Percentiles rank a stretch among this genome's conserved stretches.
phyloP scores from a whole-genome alignment of 2,888 invertebrate genomes.

The Drosophila affinis region DNA sequence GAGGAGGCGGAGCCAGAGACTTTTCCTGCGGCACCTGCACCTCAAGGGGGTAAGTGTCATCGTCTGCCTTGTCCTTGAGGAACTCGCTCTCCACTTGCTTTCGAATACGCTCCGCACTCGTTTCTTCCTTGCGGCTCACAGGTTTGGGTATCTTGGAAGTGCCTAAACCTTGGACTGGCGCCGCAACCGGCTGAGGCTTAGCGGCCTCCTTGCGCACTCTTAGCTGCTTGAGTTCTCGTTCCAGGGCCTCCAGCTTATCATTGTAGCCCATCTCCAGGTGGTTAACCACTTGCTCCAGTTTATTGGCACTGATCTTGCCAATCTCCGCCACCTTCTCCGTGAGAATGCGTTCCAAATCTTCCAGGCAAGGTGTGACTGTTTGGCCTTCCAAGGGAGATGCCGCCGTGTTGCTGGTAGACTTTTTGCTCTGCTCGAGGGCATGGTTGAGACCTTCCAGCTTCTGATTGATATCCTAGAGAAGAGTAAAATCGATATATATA shows the following conservation, averaged over 20 bases:
- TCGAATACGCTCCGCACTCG: slow-evolving; percentile 55
- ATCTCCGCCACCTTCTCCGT: slow-evolving; percentile 77
- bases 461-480: slow-evolving; percentile 63
- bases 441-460: slow-evolving; percentile 64
- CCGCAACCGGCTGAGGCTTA: background rate
- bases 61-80: slow-evolving; percentile 52
- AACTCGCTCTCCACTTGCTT: slow-evolving; percentile 65
- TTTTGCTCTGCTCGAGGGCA: slow-evolving; percentile 60
- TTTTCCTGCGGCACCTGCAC: slow-evolving; percentile 36
- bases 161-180: background rate
- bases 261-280: slow-evolving; percentile 76
- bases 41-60: slow-evolving; percentile 69
- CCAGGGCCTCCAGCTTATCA: slow-evolving; percentile 70
- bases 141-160: slow-evolving; percentile 66
- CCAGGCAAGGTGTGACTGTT: slow-evolving; percentile 46
- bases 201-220: slow-evolving; percentile 19
- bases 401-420: slow-evolving; percentile 3
- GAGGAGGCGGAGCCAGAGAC: slow-evolving; percentile 11
- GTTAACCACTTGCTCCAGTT: slow-evolving; percentile 71
- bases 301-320: slow-evolving; percentile 67
- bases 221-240: slow-evolving; percentile 65
- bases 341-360: slow-evolving; percentile 73
- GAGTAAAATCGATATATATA: background rate
- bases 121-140: slow-evolving; percentile 34
- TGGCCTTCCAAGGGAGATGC: slow-evolving; percentile 40